Evolutionary conservation across 30 jellyfish, hydroid and myxozoan genomes (phyloP).

Genomic region (Chironex yamaguchii): DNA sequence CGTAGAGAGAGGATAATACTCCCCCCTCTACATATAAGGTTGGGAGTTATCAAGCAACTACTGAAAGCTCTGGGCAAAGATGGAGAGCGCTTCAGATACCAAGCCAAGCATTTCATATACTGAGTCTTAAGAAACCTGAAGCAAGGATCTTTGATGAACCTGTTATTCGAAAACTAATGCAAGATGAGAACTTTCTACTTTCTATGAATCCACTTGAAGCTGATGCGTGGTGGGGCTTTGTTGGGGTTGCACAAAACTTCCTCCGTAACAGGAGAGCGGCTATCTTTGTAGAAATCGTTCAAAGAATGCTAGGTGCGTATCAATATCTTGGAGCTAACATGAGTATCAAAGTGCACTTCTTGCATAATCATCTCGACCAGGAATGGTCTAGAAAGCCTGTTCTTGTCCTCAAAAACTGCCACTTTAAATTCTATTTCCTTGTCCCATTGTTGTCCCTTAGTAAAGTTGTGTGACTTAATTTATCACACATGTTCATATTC

Average conservation of each 20-base stretch:
- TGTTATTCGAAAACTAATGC: too few relatives aligned
- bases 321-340: background rate
- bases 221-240: background rate
- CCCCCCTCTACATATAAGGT: slow-evolving; percentile 28
- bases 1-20: slow-evolving; percentile 36
- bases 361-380: slow-evolving; percentile 1
- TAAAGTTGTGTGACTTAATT: too few relatives aligned
- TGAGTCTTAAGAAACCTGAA: slow-evolving; percentile 30
- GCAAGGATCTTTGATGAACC: slow-evolving; percentile 1
- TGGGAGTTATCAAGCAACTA: slow-evolving; percentile 30
- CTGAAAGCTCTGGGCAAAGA: slow-evolving; percentile 32
- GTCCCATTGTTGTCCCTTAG: too few relatives aligned
- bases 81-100: slow-evolving; percentile 36
- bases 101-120: slow-evolving; percentile 25
- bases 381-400: too few relatives aligned
- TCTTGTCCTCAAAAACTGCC: too few relatives aligned
- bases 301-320: background rate
- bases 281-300: background rate
- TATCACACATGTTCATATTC: too few relatives aligned
- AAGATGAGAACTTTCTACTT: too few relatives aligned
- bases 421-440: too few relatives aligned
- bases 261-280: background rate
- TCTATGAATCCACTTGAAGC: too few relatives aligned
- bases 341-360: background rate
- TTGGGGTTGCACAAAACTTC: background rate